phyloP scores from a whole-genome alignment of 1,140 invertebrate genomes.

The Arctopsyche grandis region DNA sequence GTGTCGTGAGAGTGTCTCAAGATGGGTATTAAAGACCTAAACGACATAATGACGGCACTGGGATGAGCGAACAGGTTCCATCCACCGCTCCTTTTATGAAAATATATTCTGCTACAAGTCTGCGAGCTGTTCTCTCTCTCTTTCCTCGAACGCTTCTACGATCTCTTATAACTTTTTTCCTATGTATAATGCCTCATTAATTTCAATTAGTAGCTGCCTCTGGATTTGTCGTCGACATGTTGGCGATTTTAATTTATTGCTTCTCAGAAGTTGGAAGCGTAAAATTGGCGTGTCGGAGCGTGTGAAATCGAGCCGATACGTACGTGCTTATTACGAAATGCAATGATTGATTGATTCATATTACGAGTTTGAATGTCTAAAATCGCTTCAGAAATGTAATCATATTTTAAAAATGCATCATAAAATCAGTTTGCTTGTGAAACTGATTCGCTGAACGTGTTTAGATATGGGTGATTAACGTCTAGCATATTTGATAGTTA shows the following conservation, averaged over 20 bases:
- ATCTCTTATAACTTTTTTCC: not conserved
- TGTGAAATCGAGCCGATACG: not conserved
- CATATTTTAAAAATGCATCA: too few species aligned
- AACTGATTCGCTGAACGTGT: too few species aligned
- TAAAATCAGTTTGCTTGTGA: too few species aligned
- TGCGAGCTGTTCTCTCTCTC: not conserved
- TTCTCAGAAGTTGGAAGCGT: not conserved
- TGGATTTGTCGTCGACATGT: slow-evolving; percentile 10
- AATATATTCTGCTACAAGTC: not conserved
- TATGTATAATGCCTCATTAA: not conserved
- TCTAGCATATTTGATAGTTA: too few species aligned
- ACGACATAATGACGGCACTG: slow-evolving; percentile 11
- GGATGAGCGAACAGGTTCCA: slow-evolving; percentile 10
- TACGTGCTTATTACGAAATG: too few species aligned
- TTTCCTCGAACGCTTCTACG: not conserved
- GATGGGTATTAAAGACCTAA: not conserved
- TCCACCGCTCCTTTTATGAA: not conserved
- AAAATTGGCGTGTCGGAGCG: not conserved
- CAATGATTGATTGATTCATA: too few species aligned
- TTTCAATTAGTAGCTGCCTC: not conserved
- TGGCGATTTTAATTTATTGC: slow-evolving; percentile 6
- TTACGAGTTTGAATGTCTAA: too few species aligned
- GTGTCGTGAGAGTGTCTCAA: not conserved
- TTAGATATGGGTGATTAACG: too few species aligned
- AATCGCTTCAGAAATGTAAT: too few species aligned